Evolutionary conservation across 2,797 vertebrate species (phyloP).

Genomic region (Gouania willdenowi): DNA sequence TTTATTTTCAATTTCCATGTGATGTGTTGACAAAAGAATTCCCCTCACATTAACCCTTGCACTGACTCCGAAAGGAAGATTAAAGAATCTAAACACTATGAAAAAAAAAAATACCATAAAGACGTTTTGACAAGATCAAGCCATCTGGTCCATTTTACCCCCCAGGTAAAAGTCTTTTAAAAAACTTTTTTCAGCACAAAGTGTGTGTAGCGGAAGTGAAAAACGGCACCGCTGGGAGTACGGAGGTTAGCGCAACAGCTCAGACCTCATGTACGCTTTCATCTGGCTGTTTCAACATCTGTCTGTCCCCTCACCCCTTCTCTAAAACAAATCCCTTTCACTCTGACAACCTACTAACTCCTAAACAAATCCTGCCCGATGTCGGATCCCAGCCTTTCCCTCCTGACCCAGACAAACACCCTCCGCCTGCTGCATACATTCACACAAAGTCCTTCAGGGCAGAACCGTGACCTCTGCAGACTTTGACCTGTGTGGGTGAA

Average conservation of each 20-base stretch:
- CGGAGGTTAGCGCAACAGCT: constrained; percentile 60
- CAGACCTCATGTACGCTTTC: constrained; percentile 57
- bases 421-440: constrained; percentile 1
- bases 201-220: constrained; percentile 38
- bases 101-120: no score
- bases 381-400: constrained; percentile 18
- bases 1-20: no score
- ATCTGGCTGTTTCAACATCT: constrained; percentile 56
- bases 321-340: constrained; percentile 57
- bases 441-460: constrained; percentile 1
- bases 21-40: not conserved
- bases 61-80: no score
- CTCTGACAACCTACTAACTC: constrained; percentile 35
- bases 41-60: no score
- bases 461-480: constrained; percentile 38
- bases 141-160: not conserved
- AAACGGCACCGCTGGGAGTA: constrained; percentile 17
- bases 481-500: constrained; percentile 55
- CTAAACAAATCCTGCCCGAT: constrained; percentile 52
- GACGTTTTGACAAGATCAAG: no score
- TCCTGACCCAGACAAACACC: constrained; percentile 23
- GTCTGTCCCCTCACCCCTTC: constrained; percentile 26
- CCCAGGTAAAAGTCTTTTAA: constrained; percentile 11
- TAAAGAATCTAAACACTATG: no score
- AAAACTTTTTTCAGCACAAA: constrained; percentile 16